Evolutionary conservation across 1,140 invertebrate species (phyloP).

Genomic region (Drosophila eugracilis): DNA sequence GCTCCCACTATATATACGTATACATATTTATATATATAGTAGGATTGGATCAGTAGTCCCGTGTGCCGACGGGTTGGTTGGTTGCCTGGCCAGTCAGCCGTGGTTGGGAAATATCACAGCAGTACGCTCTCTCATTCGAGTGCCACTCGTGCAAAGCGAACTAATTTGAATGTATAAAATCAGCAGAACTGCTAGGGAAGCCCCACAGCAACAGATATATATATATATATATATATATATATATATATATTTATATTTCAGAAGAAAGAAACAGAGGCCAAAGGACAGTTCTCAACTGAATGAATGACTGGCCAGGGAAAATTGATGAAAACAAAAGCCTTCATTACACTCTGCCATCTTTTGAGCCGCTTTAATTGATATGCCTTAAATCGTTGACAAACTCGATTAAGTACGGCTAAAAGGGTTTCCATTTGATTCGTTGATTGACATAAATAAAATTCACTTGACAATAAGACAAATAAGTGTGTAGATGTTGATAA

Average conservation of each 20-base stretch:
- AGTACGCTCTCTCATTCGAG: constrained; percentile 68
- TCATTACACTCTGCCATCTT: constrained; percentile 52
- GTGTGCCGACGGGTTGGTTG: constrained; percentile 23
- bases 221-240: constrained; percentile 9
- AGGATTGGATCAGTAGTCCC: constrained; percentile 27
- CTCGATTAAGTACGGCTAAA: constrained; percentile 23
- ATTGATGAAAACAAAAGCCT: constrained; percentile 65
- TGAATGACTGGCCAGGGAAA: constrained; percentile 42
- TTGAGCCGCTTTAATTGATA: constrained; percentile 37
- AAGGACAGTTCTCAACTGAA: constrained; percentile 54
- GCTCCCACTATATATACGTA: background rate
- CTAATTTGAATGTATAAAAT: constrained; percentile 83
- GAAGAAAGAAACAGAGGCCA: constrained; percentile 27
- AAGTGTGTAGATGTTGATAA: too few species aligned
- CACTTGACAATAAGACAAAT: background rate
- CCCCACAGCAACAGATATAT: constrained; percentile 29
- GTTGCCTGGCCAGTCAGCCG: constrained; percentile 59
- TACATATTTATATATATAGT: background rate
- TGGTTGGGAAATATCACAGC: constrained; percentile 73
- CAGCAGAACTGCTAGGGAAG: constrained; percentile 61
- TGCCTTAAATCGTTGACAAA: constrained; percentile 25
- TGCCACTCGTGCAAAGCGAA: constrained; percentile 80
- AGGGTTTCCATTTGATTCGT: constrained; percentile 22
- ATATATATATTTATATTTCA: constrained; percentile 8
- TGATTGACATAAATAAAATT: constrained; percentile 3